Evolutionary conservation across 2,113 vertebrate genomes (phyloP).

Genomic region (Oryctolagus cuniculus): mOryCun1.1 NC_091432.1:172038001-172038500

Average conservation of each 20-base stretch:
- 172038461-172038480: not conserved
- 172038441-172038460: not conserved
- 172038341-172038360: not conserved
- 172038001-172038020: not conserved
- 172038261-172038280: not conserved
- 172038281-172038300: not conserved
- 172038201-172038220: not conserved
- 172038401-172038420: not conserved
- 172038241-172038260: not conserved
- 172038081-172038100: not conserved
- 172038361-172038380: not conserved
- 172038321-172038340: not conserved
- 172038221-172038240: not conserved
- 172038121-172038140: not conserved
- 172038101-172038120: not conserved
- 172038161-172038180: not conserved
- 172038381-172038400: not conserved
- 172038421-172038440: not conserved
- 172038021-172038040: not conserved
- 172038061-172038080: not conserved
- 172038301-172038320: not conserved
- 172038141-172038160: not conserved
- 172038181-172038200: not conserved
- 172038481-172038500: not conserved
- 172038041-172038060: not conserved